Percentiles rank a stretch among this genome's conserved stretches.
phyloP scores from a whole-genome alignment of 2,797 vertebrate genomes.

The Lophotriccus pileatus region DNA sequence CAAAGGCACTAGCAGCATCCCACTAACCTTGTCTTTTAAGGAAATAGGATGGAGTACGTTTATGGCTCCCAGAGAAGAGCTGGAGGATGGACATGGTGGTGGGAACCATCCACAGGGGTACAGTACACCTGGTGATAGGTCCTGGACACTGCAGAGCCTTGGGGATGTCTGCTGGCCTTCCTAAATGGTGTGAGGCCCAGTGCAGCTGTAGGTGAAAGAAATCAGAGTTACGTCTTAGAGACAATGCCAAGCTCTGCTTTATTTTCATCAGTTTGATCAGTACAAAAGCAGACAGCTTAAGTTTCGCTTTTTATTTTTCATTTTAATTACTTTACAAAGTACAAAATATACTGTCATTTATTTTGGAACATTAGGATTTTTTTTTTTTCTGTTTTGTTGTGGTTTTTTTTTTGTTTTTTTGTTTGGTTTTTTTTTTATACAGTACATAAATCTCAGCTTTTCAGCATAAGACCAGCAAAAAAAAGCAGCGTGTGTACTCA shows the following conservation, averaged over 20 bases:
- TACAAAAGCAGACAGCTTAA: conserved; percentile 44
- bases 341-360: conserved; percentile 81
- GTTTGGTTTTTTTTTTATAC: conserved; percentile 42
- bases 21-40: neutral
- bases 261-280: conserved; percentile 41
- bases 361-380: conserved; percentile 62
- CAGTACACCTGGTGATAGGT: rapidly evolving
- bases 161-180: neutral
- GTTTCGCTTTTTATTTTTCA: conserved; percentile 39
- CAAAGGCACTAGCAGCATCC: neutral
- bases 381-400: neutral
- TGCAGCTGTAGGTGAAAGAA: rapidly evolving
- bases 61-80: neutral
- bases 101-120: too few relatives aligned
- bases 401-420: too few relatives aligned
- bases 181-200: rapidly evolving
- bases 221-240: neutral
- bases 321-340: conserved; percentile 81
- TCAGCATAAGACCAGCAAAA: conserved; percentile 61
- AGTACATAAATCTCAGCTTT: conserved; percentile 74
- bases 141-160: neutral
- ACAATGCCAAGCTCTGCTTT: conserved; percentile 33
- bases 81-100: neutral
- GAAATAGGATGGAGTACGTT: neutral
- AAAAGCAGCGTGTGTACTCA: conserved; percentile 32